Percentiles rank a stretch among this genome's conserved stretches.
Evolutionary conservation across 2,113 vertebrate genomes (phyloP).

Genomic region (Macaca mulatta): DNA sequence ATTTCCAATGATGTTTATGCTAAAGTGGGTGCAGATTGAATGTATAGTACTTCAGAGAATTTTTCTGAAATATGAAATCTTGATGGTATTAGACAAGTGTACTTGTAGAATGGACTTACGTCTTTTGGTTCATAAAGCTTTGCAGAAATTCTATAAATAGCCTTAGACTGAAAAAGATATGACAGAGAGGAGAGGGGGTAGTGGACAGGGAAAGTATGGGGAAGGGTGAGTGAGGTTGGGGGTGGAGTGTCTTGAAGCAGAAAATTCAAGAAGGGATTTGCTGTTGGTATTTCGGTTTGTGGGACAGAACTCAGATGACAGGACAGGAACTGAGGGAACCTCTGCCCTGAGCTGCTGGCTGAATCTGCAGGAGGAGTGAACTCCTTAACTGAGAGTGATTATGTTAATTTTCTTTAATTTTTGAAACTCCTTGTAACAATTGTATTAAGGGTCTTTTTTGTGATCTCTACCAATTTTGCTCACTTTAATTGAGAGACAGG

Average conservation of each 20-base stretch:
- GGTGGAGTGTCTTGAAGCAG: not conserved
- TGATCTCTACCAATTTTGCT: not conserved
- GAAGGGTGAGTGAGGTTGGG: not conserved
- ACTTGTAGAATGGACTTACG: not conserved
- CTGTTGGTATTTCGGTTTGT: not conserved
- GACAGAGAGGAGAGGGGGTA: not conserved
- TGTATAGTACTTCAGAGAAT: not conserved
- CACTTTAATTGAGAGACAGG: not conserved
- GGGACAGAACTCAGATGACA: not conserved
- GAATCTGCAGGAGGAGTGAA: not conserved
- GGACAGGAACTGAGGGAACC: not conserved
- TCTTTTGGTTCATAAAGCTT: slow-evolving; percentile 2
- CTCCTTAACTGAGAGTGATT: not conserved
- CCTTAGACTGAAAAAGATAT: not conserved
- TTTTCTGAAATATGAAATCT: slow-evolving; percentile 9
- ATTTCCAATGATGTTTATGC: not conserved
- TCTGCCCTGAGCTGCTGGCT: not conserved
- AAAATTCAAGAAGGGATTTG: not conserved
- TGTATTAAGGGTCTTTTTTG: not conserved
- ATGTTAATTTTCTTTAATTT: not conserved
- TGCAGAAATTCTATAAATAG: not conserved
- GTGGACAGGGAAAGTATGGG: not conserved
- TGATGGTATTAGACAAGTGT: not conserved
- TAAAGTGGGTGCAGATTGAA: slow-evolving; percentile 19
- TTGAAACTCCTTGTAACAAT: not conserved